Base-by-base conservation (phyloP, 2,888 invertebrate species). In the Blastobasis lacticolella region DNA sequence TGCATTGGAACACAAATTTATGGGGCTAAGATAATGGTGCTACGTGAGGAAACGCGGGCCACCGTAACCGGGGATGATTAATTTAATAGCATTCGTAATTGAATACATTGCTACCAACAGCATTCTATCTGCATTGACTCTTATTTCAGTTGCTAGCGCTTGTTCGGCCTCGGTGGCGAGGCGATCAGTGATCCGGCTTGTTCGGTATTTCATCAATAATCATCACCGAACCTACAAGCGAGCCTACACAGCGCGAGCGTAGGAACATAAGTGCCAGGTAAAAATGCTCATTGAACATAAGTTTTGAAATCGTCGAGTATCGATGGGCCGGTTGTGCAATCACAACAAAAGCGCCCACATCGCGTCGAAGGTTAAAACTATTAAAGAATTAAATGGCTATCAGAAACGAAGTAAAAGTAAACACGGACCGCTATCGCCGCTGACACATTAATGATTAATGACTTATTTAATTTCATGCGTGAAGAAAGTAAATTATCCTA, bases 381-480 rank as follows among this genome's bases (percentile, higher is more conserved):
- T 50, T 50, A 50, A 50, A 46, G 41, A 46, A 50, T 52, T 52
- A 52, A 42, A 52, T 52, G 42, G 45, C 49, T 49, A 49, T 52
- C 42, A 49, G 50, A 43, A 48, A 38, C 50, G 47, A 55, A 53
- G 50, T 53, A 55, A 55, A 55, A 55, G 55, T 48, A 47, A 48
- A 47, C 6, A 49, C 40, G 5, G 40, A 48, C 38, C 7, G 9
- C 42, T n/a, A 49, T 37, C 47, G 40, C 49, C 42, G 51, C 56
- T 52, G 53, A 49, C 52, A 52, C 52, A 54, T 49, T 55, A 51
- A 57, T 69, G 69, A 71, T 68, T 59, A 69, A 75, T 73, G 68
- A 66, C 68, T 70, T 69, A 68, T 68, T 72, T 68, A 67, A 71
- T 69, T 71, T 62, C 54, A 64, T 64, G 59, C 61, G 58, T 57